Evolutionary conservation across 2,888 invertebrate species (phyloP), one percentile per base, ranked within the genome.

Genomic region (Xylota sylvarum): DNA sequence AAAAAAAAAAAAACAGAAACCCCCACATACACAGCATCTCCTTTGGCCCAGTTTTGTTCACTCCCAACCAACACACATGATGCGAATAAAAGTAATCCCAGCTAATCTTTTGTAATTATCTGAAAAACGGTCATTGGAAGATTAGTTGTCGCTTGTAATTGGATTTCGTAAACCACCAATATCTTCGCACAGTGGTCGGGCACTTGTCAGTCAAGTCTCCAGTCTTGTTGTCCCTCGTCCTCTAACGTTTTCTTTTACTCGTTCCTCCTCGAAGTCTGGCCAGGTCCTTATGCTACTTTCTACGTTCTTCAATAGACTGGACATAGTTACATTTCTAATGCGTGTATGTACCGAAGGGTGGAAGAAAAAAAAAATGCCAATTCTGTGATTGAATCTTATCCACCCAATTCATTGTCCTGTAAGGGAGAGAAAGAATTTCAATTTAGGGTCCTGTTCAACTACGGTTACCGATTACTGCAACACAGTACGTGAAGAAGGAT

Each of bases 71-170:
- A 23, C 23, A 23, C 65, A 72, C 72, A 83, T 60, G 67, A 79
- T 73, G 72, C 79, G 67, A 79, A 67, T 55, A 58, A 72, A 83
- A 72, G 81, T 86, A 78, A 90, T 90, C 89, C 89, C 43, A 81
- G 85, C 77, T 91, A 90, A 90, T 91, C 90, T 89, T 87, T 89
- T 89, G 90, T 91, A 91, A 91, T 90, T 90, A 90, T 90, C 91
- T 91, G 90, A 91, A 90, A 91, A 90, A 91, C 91, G 91, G 91
- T 90, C 90, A 91, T 91, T 90, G 89, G 89, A 89, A 89, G 90
- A 90, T 91, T 90, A 91, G 91, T 89, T 88, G 67, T 70, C 74
- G 74, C 87, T 78, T 65, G 78, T 87, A 87, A 87, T 87, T 87
- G 78, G 78, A 79, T 87, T 87, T 87, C 40, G 62, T 58, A 56